Evolutionary conservation across 2,888 invertebrate genomes (phyloP).

Genomic region (Chaetogeoica ovagalla): DNA sequence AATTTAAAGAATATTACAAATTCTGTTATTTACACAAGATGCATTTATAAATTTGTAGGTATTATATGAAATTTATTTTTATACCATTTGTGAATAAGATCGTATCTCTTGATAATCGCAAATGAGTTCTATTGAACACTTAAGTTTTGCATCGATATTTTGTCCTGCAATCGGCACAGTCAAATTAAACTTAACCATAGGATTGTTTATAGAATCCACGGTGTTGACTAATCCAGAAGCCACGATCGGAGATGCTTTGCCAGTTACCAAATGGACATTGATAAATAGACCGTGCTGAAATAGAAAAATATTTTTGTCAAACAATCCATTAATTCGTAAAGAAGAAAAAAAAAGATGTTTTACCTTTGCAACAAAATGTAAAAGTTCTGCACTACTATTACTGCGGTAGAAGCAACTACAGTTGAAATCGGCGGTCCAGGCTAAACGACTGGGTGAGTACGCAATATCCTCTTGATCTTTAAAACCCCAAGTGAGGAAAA

Average conservation of each 20-base stretch:
- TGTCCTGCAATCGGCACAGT: conserved; percentile 37
- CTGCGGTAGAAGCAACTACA: conserved; percentile 47
- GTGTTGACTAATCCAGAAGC: conserved; percentile 41
- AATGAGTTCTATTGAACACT: conserved; percentile 44
- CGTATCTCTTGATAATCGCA: conserved; percentile 35
- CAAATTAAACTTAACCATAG: conserved; percentile 40
- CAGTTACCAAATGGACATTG: conserved; percentile 39
- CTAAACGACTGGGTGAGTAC: conserved; percentile 38
- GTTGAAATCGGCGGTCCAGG: conserved; percentile 37
- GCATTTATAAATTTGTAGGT: background rate
- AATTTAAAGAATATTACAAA: too few species aligned
- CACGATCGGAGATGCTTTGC: conserved; percentile 28
- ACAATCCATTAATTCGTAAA: background rate
- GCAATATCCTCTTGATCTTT: conserved; percentile 49
- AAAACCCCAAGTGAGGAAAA: conserved; percentile 50
- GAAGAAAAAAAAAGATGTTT: background rate
- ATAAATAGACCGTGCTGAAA: conserved; percentile 43
- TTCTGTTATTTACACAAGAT: background rate
- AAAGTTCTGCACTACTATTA: conserved; percentile 37
- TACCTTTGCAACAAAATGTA: conserved; percentile 42
- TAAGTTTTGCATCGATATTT: conserved; percentile 45
- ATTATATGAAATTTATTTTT: background rate
- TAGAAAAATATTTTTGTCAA: background rate
- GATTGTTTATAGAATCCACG: conserved; percentile 44
- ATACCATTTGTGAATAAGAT: conserved; percentile 32